Base-by-base conservation (phyloP, 2,797 vertebrate genomes). In the Smutsia temminckii region DNA sequence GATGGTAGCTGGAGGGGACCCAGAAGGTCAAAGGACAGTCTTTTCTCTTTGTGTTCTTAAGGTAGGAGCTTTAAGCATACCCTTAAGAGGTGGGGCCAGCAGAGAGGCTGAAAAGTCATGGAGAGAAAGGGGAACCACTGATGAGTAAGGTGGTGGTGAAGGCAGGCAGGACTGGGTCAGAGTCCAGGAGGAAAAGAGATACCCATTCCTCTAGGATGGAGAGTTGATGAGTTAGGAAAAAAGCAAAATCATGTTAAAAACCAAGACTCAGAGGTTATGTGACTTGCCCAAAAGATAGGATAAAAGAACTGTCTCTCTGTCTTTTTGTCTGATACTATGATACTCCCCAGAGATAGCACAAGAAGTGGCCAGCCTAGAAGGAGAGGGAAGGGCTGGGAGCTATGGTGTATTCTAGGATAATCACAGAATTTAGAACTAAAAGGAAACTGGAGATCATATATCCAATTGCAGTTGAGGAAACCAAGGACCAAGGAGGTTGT, bases 181-280 rank as follows among this genome's bases (percentile, higher is more conserved):
- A 75, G 53, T 32, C 55, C 66, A 69, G 49, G 51, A 89, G 29
- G 69, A 69, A 75, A 75, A 86, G 40, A 32, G 42, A 42, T 29
- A 29, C 32, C 5, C 46, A 10, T 46, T 89, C 17, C 57, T 87
- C 64, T 84, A n/a, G 32, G 75, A 57, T 63, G n/a, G 21, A 85
- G 51, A 84, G 32, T 27, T 78, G 37, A 78, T n/a, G 25, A 80
- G 34, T 90, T 85, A 49, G 85, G 18, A 80, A 68, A 77, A 86
- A 93, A 80, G 21, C 53, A 77, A 91, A 85, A 71, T 79, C 34
- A 9, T 57, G 20, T 87, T 46, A 68, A 87, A 95, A 86, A 86
- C 16, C 21, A 42, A 89, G 68, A 64, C 55, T n/a, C 64, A 46
- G n/a, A 37, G 23, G 10, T 91, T 61, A 68, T 84, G 25, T 13